Percentiles rank a stretch among this genome's conserved stretches.
phyloP scores from a whole-genome alignment of 2,888 invertebrate species.

The Orchesellides sinensis region DNA sequence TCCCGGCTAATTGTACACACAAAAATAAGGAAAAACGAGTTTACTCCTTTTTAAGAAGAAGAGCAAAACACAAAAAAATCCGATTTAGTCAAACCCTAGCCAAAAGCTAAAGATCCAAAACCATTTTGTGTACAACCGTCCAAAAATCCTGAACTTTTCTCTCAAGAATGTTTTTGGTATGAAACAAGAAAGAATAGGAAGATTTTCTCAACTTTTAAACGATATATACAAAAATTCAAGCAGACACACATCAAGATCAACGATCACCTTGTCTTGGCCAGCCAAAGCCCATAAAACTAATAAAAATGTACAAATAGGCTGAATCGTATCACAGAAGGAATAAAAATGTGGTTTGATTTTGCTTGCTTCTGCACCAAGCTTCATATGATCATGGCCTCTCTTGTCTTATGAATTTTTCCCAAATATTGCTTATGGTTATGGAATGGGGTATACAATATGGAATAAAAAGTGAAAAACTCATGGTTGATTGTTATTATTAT shows the following conservation, averaged over 20 bases:
- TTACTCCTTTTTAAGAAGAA: constrained; percentile 57
- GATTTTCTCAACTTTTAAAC: constrained; percentile 20
- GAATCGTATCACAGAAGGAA: not conserved
- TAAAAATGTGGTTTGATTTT: not conserved
- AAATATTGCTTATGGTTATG: not conserved
- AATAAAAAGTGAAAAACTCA: constrained; percentile 21
- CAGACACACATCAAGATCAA: constrained; percentile 29
- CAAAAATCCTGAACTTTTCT: constrained; percentile 18
- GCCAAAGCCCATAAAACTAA: constrained; percentile 45
- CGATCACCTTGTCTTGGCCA: constrained; percentile 43
- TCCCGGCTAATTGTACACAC: constrained; percentile 40
- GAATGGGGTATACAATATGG: not conserved
- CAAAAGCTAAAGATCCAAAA: constrained; percentile 32
- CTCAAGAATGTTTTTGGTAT: not conserved
- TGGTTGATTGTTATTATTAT: constrained; percentile 13
- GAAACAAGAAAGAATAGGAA: constrained; percentile 37
- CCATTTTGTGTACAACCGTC: not conserved
- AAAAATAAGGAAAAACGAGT: constrained; percentile 56
- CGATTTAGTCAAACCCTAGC: constrained; percentile 45
- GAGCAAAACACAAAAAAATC: constrained; percentile 34
- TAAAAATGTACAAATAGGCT: constrained; percentile 53
- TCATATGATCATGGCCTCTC: not conserved
- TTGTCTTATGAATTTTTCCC: constrained; percentile 12
- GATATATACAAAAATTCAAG: too few species aligned
- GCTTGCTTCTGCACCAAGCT: not conserved